phyloP scores from a whole-genome alignment of 2,888 invertebrate genomes.

The Octonoba sinensis region DNA sequence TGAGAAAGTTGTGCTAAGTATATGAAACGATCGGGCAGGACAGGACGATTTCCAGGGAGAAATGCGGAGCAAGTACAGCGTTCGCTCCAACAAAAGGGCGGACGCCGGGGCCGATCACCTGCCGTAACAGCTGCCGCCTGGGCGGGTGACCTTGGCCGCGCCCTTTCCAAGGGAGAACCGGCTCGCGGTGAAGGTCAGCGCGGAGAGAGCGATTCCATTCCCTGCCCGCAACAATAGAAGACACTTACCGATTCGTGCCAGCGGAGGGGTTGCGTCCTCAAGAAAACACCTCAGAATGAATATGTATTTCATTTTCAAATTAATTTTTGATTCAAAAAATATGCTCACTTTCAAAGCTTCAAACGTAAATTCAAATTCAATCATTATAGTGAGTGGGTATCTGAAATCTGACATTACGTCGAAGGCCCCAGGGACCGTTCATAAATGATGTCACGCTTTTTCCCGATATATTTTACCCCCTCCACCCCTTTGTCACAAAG shows the following conservation, averaged over 20 bases:
- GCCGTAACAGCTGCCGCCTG: constrained; percentile 26
- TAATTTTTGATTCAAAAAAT: neutral
- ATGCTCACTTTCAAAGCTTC: neutral
- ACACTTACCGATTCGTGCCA: neutral
- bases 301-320: no score
- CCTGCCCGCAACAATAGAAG: neutral
- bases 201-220: neutral
- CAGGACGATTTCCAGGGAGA: no score
- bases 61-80: no score
- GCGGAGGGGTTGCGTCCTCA: neutral
- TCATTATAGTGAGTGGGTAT: no score
- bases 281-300: neutral
- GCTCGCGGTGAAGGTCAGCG: constrained; percentile 18
- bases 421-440: no score
- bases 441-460: no score
- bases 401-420: no score
- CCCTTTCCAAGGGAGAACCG: constrained; percentile 40
- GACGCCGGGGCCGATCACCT: constrained; percentile 39
- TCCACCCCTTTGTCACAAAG: no score
- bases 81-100: neutral
- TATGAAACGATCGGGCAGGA: no score
- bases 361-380: no score
- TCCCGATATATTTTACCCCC: no score
- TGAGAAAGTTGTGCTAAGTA: neutral
- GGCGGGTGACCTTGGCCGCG: constrained; percentile 56